Evolutionary conservation across 2,797 vertebrate genomes (phyloP).

Genomic region (Agapornis canus): DNA sequence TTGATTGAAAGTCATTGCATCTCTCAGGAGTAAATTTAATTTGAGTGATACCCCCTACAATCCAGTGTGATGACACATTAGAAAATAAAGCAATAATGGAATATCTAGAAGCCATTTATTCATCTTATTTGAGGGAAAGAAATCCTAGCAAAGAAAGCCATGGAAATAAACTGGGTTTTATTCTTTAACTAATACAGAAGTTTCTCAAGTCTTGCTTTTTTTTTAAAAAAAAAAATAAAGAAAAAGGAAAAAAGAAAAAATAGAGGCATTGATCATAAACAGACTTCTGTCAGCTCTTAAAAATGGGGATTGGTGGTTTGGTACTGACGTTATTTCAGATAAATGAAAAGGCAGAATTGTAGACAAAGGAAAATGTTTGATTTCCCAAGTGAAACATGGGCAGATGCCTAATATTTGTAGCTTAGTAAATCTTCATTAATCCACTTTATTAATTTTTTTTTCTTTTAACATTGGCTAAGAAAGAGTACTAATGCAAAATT

Average conservation of each 20-base stretch:
- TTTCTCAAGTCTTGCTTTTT: background rate
- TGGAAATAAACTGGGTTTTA: background rate
- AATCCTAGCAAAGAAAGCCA: background rate
- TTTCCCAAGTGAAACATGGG: background rate
- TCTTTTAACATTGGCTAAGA: background rate
- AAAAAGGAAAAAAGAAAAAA: background rate
- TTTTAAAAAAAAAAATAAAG: too few relatives aligned
- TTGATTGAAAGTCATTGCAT: slow-evolving; percentile 45
- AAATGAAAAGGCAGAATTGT: slow-evolving; percentile 26
- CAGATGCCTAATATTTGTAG: background rate
- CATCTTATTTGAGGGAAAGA: background rate
- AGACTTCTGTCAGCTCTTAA: background rate
- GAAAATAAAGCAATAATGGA: background rate
- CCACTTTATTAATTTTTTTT: background rate
- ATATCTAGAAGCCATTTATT: background rate
- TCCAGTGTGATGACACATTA: background rate
- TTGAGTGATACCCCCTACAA: slow-evolving; percentile 12
- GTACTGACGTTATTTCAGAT: slow-evolving; percentile 11
- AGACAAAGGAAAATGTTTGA: slow-evolving; percentile 12
- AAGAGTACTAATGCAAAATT: background rate
- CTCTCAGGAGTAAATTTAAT: slow-evolving; percentile 34
- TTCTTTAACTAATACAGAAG: background rate
- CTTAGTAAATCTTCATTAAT: background rate
- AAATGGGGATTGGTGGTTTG: background rate
- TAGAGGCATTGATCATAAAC: background rate